Evolutionary conservation across 2,797 vertebrate species (phyloP).

Genomic region (Dicrostonyx torquatus): DNA sequence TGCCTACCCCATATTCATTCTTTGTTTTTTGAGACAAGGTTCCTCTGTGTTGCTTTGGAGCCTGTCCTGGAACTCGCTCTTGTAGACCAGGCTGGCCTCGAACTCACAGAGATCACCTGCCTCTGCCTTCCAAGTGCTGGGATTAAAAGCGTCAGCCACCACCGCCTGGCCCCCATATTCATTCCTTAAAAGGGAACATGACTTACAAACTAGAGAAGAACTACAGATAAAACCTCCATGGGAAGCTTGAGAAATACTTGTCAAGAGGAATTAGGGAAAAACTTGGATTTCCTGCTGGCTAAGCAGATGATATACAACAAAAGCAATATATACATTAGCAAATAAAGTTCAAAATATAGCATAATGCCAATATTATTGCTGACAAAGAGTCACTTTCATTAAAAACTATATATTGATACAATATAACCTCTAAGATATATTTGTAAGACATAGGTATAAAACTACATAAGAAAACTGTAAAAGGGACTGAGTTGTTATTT

Average conservation of each 20-base stretch:
- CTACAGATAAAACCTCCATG: neutral
- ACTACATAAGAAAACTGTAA: constrained; percentile 36
- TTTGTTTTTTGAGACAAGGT: neutral
- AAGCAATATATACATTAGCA: neutral
- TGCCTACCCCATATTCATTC: neutral
- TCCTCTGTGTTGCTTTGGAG: too few species aligned
- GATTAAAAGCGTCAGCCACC: too few species aligned
- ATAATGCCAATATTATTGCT: neutral
- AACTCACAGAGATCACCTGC: too few species aligned
- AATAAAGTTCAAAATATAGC: neutral
- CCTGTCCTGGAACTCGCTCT: too few species aligned
- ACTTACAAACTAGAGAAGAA: neutral
- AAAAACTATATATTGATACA: neutral
- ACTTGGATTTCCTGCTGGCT: neutral
- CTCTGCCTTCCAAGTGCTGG: too few species aligned
- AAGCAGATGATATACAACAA: constrained; percentile 35
- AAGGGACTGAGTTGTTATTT: neutral
- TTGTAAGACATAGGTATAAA: neutral
- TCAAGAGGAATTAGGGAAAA: constrained; percentile 21
- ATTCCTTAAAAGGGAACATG: neutral
- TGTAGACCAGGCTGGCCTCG: too few species aligned
- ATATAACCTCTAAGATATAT: neutral
- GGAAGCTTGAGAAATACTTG: neutral
- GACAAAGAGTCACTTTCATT: neutral
- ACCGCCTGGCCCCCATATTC: neutral